A percentile compares a stretch with the other conserved stretches of the same genome.
phyloP scores from a whole-genome alignment of 2,113 vertebrate genomes.

The Crotalus horridus region DNA sequence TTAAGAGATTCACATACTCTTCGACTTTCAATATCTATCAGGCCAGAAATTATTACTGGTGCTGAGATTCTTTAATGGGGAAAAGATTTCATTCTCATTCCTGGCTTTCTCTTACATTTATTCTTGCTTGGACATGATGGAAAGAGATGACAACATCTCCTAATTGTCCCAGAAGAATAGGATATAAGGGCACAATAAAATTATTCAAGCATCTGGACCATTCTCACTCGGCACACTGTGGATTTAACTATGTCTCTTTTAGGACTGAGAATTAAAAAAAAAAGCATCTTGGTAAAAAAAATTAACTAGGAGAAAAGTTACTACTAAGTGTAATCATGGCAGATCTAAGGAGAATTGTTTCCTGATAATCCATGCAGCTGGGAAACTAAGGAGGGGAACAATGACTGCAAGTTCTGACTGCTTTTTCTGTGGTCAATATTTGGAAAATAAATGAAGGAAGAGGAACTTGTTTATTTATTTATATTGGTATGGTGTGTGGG shows the following conservation, averaged over 20 bases:
- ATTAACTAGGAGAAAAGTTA: not conserved
- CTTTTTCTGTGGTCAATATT: not conserved
- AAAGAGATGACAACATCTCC: not conserved
- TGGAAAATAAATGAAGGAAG: not conserved
- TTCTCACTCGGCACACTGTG: not conserved
- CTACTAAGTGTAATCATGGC: not conserved
- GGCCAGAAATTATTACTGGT: not conserved
- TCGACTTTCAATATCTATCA: not conserved
- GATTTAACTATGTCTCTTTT: not conserved
- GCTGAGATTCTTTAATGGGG: not conserved
- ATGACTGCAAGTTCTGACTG: not conserved
- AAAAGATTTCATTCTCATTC: not conserved
- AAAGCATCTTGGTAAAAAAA: not conserved
- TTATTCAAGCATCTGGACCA: no score
- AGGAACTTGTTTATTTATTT: not conserved
- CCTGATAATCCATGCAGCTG: not conserved
- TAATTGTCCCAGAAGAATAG: not conserved
- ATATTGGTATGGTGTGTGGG: not conserved
- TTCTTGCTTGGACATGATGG: not conserved
- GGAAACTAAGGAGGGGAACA: not conserved
- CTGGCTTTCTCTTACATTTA: not conserved
- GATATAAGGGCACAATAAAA: not conserved
- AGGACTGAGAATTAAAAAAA: not conserved
- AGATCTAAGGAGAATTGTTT: not conserved
- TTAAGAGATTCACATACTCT: not conserved